Evolutionary conservation across 2,113 vertebrate genomes (phyloP).

Genomic region (Chloebia gouldiae): DNA sequence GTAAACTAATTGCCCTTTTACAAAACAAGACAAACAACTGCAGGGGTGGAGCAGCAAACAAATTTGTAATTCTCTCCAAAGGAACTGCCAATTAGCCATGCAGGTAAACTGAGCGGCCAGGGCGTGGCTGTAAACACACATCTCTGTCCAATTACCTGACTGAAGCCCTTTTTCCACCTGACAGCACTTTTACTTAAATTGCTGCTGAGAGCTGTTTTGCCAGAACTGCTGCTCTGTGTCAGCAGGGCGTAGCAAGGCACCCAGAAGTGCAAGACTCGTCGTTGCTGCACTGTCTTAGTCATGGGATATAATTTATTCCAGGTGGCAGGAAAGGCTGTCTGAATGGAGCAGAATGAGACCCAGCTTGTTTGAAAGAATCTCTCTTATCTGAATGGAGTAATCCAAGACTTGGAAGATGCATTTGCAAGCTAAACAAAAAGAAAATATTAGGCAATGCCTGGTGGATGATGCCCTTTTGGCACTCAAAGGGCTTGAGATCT

Average conservation of each 20-base stretch:
- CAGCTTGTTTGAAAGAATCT: not conserved
- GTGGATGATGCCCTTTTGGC: not conserved
- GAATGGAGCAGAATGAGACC: not conserved
- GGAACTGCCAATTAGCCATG: not conserved
- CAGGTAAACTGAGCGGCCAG: not conserved
- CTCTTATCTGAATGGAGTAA: slow-evolving; percentile 5
- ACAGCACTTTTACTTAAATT: slow-evolving; percentile 28
- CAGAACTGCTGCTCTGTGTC: not conserved
- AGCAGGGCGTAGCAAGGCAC: not conserved
- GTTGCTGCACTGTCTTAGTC: not conserved
- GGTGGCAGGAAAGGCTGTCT: not conserved
- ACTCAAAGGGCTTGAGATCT: not conserved
- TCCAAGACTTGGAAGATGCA: not conserved
- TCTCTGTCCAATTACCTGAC: not conserved
- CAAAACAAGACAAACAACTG: not conserved
- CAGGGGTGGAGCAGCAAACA: not conserved
- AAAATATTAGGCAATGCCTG: not conserved
- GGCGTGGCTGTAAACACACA: not conserved
- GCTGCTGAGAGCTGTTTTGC: not conserved
- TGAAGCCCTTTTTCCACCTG: slow-evolving; percentile 32
- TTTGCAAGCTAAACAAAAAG: slow-evolving; percentile 7
- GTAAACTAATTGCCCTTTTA: not conserved
- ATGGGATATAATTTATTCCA: not conserved
- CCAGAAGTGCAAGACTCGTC: not conserved
- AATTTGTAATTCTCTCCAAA: slow-evolving; percentile 4